Percentiles rank a stretch among this genome's conserved stretches.
Conservation (phyloP, 2,113 vertebrate genomes). For the Empidonax alnorum region DNA sequence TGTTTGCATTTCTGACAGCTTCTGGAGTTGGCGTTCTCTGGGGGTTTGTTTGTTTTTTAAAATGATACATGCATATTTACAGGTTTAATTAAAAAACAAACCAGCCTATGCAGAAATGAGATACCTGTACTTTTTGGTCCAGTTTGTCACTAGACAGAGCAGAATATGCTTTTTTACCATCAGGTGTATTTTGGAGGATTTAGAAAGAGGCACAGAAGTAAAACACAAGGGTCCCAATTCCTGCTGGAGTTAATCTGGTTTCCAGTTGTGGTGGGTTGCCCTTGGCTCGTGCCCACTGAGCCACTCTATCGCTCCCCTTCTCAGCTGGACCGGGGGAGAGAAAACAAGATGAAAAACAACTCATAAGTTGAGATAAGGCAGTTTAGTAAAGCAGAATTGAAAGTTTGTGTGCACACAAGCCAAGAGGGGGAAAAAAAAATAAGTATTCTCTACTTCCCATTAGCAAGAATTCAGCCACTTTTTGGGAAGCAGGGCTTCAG, state of each 20-base stretch:
- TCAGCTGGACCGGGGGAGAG: background rate
- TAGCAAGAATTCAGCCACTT: background rate
- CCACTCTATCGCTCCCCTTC: background rate
- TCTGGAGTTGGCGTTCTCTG: background rate
- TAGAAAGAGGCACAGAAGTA: background rate
- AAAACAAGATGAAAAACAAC: background rate
- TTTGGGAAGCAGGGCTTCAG: background rate
- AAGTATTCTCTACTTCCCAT: background rate
- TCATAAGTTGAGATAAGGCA: background rate
- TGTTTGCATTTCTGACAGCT: background rate
- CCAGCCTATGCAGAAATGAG: background rate
- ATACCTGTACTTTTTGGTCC: background rate
- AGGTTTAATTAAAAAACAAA: background rate
- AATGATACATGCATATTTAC: background rate
- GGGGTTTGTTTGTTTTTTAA: background rate
- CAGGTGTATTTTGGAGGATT: background rate
- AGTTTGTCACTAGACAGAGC: background rate
- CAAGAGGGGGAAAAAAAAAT: background rate
- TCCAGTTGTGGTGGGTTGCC: background rate
- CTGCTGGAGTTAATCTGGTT: background rate
- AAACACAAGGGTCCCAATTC: background rate
- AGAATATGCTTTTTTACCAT: background rate
- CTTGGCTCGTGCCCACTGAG: background rate
- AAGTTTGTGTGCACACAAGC: background rate
- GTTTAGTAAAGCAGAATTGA: background rate